phyloP scores from a whole-genome alignment of 2,888 invertebrate genomes.

The Chalcosyrphus nemorum region DNA sequence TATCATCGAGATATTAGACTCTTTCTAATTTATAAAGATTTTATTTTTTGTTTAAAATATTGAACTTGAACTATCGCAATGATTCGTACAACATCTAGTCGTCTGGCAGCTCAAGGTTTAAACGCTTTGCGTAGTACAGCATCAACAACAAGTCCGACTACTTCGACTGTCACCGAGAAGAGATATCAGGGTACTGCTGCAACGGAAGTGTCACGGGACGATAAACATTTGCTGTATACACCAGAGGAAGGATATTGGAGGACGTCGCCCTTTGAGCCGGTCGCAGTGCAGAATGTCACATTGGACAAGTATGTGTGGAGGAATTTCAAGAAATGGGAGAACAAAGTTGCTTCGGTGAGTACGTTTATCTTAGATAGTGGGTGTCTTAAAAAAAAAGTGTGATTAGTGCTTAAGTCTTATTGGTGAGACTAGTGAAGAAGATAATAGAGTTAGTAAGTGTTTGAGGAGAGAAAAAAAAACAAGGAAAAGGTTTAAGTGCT shows the following conservation, averaged over 20 bases:
- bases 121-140: conserved; percentile 61
- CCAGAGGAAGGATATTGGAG: conserved; percentile 79
- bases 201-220: conserved; percentile 76
- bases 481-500: no score
- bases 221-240: conserved; percentile 77
- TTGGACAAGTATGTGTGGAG: conserved; percentile 86
- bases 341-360: conserved; percentile 86
- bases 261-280: conserved; percentile 83
- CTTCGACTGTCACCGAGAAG: conserved; percentile 74
- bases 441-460: no score
- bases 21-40: not conserved
- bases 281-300: conserved; percentile 83
- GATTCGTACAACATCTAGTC: conserved; percentile 75
- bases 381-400: not conserved
- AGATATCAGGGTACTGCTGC: conserved; percentile 76
- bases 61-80: conserved; percentile 45
- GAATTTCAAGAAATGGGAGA: conserved; percentile 85
- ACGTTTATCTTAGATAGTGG: not conserved
- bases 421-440: no score
- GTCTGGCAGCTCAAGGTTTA: conserved; percentile 72
- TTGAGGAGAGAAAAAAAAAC: no score
- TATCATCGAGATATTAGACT: not conserved
- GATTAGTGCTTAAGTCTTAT: no score
- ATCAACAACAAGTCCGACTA: conserved; percentile 50
- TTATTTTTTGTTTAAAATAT: not conserved